Percentiles rank a stretch among this genome's conserved stretches.
These are phyloP conservation scores for Myripristis jacobus DNA, from an alignment of 2,797 vertebrate species.

Conservation along the genomic window DNA sequence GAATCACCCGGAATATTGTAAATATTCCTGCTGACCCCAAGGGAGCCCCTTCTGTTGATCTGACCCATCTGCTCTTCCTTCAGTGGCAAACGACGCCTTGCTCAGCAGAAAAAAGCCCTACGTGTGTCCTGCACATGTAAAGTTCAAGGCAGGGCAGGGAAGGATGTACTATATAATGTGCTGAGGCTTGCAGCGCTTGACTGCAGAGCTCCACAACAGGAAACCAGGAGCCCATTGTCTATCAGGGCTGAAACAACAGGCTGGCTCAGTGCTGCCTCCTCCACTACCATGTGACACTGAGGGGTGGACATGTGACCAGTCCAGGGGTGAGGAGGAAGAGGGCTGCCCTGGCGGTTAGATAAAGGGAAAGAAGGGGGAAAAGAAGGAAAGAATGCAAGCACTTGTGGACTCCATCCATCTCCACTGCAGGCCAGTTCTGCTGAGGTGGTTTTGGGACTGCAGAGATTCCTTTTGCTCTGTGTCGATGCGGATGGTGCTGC, in stretches of 20 bases:
- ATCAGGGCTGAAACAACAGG: constrained; percentile 80
- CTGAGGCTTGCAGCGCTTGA: constrained; percentile 82
- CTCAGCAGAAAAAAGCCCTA: constrained; percentile 78
- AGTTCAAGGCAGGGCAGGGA: constrained; percentile 78
- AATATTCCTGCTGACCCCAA: constrained; percentile 22
- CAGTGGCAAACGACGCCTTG: constrained; percentile 70
- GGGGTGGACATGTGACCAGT: constrained; percentile 75
- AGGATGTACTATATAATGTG: constrained; percentile 82
- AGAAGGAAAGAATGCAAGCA: constrained; percentile 42
- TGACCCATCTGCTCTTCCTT: constrained; percentile 63
- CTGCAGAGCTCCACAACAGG: constrained; percentile 81
- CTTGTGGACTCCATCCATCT: constrained; percentile 53
- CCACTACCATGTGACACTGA: constrained; percentile 69
- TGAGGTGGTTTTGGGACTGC: constrained; percentile 59
- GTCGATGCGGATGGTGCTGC: constrained; percentile 42
- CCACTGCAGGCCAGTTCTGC: constrained; percentile 52
- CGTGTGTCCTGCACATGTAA: constrained; percentile 40
- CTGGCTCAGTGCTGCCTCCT: constrained; percentile 66
- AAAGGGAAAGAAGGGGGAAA: constrained; percentile 33
- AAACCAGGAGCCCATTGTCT: constrained; percentile 83
- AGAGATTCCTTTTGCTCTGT: constrained; percentile 56
- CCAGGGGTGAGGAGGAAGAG: constrained; percentile 54
- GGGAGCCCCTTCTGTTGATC: constrained; percentile 55
- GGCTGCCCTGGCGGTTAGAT: constrained; percentile 54
- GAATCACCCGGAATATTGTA: constrained; percentile 17